Evolutionary conservation across 1,140 invertebrate genomes (phyloP).

Genomic region (Listronotus bonariensis): DNA sequence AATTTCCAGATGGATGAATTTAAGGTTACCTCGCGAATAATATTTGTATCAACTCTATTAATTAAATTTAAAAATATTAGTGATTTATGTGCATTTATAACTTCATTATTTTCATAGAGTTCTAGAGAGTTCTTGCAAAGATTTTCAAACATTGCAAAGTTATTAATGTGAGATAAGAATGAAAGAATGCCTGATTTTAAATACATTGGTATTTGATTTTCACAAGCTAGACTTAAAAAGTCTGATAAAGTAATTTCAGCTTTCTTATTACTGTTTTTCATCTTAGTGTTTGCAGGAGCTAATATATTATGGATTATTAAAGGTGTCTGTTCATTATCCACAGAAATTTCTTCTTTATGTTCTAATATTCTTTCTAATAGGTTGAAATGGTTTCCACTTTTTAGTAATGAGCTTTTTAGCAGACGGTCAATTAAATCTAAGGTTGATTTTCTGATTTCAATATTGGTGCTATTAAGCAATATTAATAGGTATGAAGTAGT

Average conservation of each 20-base stretch:
- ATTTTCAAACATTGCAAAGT: constrained; percentile 56
- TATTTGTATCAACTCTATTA: constrained; percentile 53
- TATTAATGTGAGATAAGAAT: constrained; percentile 61
- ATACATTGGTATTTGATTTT: constrained; percentile 55
- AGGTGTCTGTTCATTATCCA: constrained; percentile 67
- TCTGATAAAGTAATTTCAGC: constrained; percentile 53
- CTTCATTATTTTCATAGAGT: constrained; percentile 53
- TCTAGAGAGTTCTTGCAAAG: constrained; percentile 49
- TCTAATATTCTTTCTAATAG: constrained; percentile 37
- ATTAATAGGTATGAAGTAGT: constrained; percentile 55
- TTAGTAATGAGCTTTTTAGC: background rate
- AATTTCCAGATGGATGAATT: constrained; percentile 56
- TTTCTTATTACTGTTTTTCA: constrained; percentile 11
- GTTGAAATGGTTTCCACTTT: constrained; percentile 7
- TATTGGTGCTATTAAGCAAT: constrained; percentile 55
- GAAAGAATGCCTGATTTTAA: constrained; percentile 57
- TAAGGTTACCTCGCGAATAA: constrained; percentile 30
- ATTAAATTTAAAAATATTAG: constrained; percentile 57
- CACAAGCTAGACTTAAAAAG: constrained; percentile 48
- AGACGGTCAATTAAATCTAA: constrained; percentile 53
- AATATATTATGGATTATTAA: constrained; percentile 59
- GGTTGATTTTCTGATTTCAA: constrained; percentile 55
- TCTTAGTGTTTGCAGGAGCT: constrained; percentile 49
- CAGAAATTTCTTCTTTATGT: constrained; percentile 59
- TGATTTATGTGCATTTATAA: constrained; percentile 58